Evolutionary conservation across 2,113 vertebrate species (phyloP).

Genomic region (Oryzias celebensis): DNA sequence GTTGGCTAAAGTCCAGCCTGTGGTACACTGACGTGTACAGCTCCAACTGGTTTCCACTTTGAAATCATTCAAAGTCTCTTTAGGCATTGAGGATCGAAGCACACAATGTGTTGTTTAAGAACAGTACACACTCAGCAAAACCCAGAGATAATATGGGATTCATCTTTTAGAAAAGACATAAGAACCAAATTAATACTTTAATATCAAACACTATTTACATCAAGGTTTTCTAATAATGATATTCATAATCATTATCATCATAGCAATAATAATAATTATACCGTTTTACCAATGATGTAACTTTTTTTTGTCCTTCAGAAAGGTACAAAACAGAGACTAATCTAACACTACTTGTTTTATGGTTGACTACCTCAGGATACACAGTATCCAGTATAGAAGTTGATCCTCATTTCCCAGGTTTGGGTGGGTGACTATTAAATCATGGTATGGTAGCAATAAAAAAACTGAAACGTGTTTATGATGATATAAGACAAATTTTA

Average conservation of each 20-base stretch:
- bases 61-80: constrained; percentile 81
- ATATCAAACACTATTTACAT: constrained; percentile 99
- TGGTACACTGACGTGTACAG: constrained; percentile 69
- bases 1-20: constrained; percentile 70
- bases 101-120: constrained; percentile 68
- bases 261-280: constrained; percentile 78
- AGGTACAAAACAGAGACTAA: constrained; percentile 96
- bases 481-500: constrained; percentile 73
- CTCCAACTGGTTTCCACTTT: constrained; percentile 46
- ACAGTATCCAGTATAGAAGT: constrained; percentile 97
- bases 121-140: constrained; percentile 82
- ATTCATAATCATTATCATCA: constrained; percentile 66
- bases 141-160: constrained; percentile 91
- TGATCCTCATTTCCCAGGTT: constrained; percentile 92
- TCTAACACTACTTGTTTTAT: constrained; percentile 94
- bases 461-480: constrained; percentile 67
- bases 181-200: constrained; percentile 99
- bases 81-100: constrained; percentile 71
- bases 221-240: constrained; percentile 83
- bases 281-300: constrained; percentile 81
- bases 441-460: constrained; percentile 69
- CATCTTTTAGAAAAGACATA: constrained; percentile 95
- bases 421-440: constrained; percentile 77
- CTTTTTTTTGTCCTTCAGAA: constrained; percentile 86
- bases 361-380: constrained; percentile 97